Base-by-base conservation (phyloP, 2,888 invertebrate genomes). In the Spisula subtruncata region DNA sequence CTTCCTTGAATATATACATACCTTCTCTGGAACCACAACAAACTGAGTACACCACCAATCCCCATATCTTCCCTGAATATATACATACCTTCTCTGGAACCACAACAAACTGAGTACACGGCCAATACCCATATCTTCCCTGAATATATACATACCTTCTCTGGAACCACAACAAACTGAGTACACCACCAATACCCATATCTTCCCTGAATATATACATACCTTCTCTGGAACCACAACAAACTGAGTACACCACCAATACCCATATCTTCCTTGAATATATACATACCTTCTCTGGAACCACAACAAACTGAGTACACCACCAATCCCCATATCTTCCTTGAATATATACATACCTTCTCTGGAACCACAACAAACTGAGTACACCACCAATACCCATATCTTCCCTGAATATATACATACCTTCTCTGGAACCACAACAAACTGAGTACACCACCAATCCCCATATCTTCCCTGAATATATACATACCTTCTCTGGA, bases 401-500 rank as follows among this genome's bases (percentile, higher is more conserved):
- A 96, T 99, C 98, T 95, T 99, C 98, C 97, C 99, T 99, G 92
- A 99, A 97, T 81, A 99, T 98, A 93, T 97, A n/a, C n/a, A n/a
- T n/a, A n/a, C n/a, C n/a, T n/a, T n/a, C n/a, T n/a, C n/a, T 99
- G 99, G 98, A 99, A 99, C 99, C 99, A 99, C 20, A 99, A 97
- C 93, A 99, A 97, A 41, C 99, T 98, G 92, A 99, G 98, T 12
- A 99, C 99, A 25, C 99, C 99, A 1, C 99, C 99, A 90, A 99
- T 98, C 32, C 99, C 99, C 92, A 99, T 98, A 96, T 99, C 98
- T 95, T 99, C 98, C 97, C 99, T 99, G 92, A 99, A 97, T 81
- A 99, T 98, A 93, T 97, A n/a, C n/a, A n/a, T n/a, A n/a, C n/a
- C n/a, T n/a, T n/a, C n/a, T n/a, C n/a, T 99, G 99, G 98, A 99